These are phyloP conservation scores for Tenthredo scrophulariae DNA, from an alignment of 2,888 invertebrate species.

Conservation along the genomic window DNA sequence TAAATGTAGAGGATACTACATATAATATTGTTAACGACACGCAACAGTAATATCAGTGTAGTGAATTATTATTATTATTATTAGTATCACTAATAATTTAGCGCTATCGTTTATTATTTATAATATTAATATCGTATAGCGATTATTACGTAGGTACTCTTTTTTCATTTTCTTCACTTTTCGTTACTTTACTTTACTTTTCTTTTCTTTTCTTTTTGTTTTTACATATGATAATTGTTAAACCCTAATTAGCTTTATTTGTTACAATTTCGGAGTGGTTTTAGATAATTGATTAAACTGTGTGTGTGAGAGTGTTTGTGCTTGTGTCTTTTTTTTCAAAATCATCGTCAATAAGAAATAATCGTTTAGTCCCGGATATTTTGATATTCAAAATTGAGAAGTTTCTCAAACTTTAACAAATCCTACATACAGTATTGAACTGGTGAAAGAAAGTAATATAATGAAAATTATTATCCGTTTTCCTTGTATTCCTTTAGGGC, in stretches of 20 bases:
- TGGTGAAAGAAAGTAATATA: not conserved
- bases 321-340: not conserved
- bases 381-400: not conserved
- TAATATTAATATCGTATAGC: not conserved
- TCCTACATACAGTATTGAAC: not conserved
- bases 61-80: slow-evolving; percentile 4
- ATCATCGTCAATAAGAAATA: not conserved
- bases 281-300: not conserved
- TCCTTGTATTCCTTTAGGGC: not conserved
- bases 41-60: slow-evolving; percentile 39
- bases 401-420: not conserved
- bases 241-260: slow-evolving; percentile 23
- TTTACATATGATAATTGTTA: not conserved
- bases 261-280: not conserved
- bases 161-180: not conserved
- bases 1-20: not conserved
- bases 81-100: slow-evolving; percentile 7
- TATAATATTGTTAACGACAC: slow-evolving; percentile 28
- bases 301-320: not conserved
- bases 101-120: slow-evolving; percentile 5
- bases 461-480: not conserved
- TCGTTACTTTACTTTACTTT: not conserved
- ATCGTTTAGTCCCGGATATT: not conserved
- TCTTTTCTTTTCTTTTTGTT: not conserved
- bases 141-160: not conserved